phyloP scores from a whole-genome alignment of 2,113 vertebrate genomes.

The Reinhardtius hippoglossoides region DNA sequence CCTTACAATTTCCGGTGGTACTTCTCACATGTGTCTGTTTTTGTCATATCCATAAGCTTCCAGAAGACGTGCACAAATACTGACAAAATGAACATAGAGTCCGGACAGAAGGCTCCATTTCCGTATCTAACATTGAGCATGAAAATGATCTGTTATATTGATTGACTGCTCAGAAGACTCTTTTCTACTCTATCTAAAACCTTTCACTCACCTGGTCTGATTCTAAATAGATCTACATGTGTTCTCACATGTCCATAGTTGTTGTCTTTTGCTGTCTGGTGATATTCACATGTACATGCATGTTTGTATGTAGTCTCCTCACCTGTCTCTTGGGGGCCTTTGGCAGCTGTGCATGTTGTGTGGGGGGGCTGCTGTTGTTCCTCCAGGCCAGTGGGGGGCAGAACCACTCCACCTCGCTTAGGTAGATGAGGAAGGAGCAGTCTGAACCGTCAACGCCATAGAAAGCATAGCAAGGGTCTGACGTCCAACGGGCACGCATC shows the following conservation, averaged over 20 bases:
- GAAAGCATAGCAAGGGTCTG: conserved; percentile 97
- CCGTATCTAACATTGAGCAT: no score
- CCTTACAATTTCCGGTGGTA: no score
- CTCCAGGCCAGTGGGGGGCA: conserved; percentile 92
- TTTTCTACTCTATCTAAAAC: not conserved
- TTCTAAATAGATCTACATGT: not conserved
- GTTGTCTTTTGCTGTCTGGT: not conserved
- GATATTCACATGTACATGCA: not conserved
- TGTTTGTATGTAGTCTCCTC: conserved; percentile 27
- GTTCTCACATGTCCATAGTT: not conserved
- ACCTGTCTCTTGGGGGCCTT: conserved; percentile 86
- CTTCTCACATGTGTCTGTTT: no score
- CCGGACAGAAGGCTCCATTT: no score
- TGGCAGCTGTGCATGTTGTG: conserved; percentile 58
- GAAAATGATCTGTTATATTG: no score
- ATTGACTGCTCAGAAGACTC: no score
- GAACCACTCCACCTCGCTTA: conserved; percentile 99
- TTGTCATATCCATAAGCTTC: no score
- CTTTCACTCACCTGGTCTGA: not conserved
- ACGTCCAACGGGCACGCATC: conserved; percentile 98
- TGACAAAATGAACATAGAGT: no score
- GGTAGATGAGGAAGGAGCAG: conserved; percentile 96
- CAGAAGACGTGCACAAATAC: no score
- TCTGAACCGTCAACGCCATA: conserved; percentile 97
- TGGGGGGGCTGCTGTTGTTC: conserved; percentile 84